phyloP scores from a whole-genome alignment of 2,113 vertebrate species.

The Patagioenas fasciata region DNA sequence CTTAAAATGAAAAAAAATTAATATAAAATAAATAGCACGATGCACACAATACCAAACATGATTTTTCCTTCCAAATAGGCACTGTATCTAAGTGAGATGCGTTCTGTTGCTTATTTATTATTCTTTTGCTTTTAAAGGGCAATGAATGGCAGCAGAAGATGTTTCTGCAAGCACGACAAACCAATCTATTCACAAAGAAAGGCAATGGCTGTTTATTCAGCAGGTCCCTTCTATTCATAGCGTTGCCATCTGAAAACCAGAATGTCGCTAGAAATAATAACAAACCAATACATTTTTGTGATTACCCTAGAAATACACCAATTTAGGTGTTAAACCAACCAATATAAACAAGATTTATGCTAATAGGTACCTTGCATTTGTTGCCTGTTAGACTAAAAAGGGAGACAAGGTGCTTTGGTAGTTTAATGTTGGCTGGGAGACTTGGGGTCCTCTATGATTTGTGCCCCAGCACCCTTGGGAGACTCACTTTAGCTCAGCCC shows the following conservation, averaged over 20 bases:
- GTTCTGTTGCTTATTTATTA: background rate
- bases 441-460: background rate
- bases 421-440: fast-evolving
- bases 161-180: conserved; percentile 33
- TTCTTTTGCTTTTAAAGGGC: background rate
- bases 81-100: background rate
- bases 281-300: background rate
- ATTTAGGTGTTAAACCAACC: background rate
- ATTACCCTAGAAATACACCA: background rate
- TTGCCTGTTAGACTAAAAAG: background rate
- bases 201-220: background rate
- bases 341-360: background rate
- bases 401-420: background rate
- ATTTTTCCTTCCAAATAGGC: background rate
- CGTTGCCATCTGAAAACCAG: background rate
- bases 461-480: background rate
- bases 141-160: background rate
- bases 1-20: background rate
- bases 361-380: background rate
- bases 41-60: background rate
- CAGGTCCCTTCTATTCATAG: background rate
- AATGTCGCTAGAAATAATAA: background rate
- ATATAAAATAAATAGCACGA: background rate
- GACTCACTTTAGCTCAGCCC: background rate
- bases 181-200: background rate